Base-by-base conservation (phyloP, 2,113 vertebrate genomes). In the Dipodomys ordii region DNA sequence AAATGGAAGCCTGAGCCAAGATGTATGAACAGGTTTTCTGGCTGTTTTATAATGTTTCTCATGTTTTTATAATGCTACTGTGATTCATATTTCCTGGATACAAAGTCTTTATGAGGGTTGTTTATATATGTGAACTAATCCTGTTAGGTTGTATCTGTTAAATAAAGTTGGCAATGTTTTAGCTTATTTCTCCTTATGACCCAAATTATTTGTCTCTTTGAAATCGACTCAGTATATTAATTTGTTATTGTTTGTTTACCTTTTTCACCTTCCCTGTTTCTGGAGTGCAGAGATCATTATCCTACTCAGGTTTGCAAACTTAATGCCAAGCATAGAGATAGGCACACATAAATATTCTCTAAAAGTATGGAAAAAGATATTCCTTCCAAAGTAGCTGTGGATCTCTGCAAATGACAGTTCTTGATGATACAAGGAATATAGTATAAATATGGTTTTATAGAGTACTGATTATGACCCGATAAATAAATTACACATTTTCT, bases 1-100 rank as follows among this genome's bases (percentile, higher is more conserved):
- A 85, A 49, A 92, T 85, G 30, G 68, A 95, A 73, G 30, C 49
- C 13, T n/a, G 78, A 49, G 39, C 65, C 44, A 83, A 94, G 39
- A 60, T 84, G 22, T 77, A 28, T 90, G 39, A 84, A 67, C 68
- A 78, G 60, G 46, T 79, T 96, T 93, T 96, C 74, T 88, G 65
- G 87, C 30, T 76, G 46, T 93, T 96, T 91, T 65, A n/a, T 77
- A 78, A 87, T 57, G 18, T 80, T 80, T 87, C 67, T 80, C 0
- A 20, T 73, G 65, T 94, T 95, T 39, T 90, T 73, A 64, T 69
- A 79, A 71, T 88, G 53, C 73, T 84, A 64, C 39, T 27, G 0
- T 87, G 81, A 83, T 85, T 93, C 88, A 62, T 9, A 72, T 88
- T 82, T 96, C 83, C 22, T 73, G 77, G 60, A 91, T 85, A 78